These are phyloP conservation scores for Dicaeum eximium DNA, from an alignment of 2,113 vertebrate genomes.

Conservation along the genomic window DNA sequence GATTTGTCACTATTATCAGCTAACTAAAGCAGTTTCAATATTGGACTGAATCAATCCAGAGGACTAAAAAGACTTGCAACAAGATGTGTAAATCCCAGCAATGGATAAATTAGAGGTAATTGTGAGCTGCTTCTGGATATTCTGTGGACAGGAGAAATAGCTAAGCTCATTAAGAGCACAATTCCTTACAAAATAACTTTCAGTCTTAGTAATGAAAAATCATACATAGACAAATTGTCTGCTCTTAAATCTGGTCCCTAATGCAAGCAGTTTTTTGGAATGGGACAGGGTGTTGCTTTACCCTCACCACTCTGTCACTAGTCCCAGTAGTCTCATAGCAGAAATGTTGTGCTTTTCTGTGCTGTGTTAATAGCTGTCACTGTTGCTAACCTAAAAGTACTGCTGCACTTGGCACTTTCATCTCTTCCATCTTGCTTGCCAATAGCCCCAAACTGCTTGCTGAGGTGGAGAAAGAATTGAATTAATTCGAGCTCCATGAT, in stretches of 20 bases:
- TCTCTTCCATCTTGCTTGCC: background rate
- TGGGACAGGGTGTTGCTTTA: background rate
- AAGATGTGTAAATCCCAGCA: background rate
- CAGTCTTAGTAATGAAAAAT: background rate
- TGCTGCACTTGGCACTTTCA: background rate
- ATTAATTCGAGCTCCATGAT: background rate
- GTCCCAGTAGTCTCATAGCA: background rate
- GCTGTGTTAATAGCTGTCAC: background rate
- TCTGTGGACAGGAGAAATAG: background rate
- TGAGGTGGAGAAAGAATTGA: background rate
- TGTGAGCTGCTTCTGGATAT: background rate
- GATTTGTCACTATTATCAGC: background rate
- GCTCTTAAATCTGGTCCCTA: background rate
- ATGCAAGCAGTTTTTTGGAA: background rate
- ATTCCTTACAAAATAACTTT: background rate
- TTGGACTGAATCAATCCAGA: background rate
- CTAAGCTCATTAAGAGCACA: background rate
- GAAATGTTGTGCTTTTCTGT: background rate
- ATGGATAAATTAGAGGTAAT: background rate
- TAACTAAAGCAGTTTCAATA: background rate
- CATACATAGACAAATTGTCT: background rate
- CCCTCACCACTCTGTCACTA: background rate
- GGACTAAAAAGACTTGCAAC: background rate
- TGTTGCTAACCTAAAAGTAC: background rate
- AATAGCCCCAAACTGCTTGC: background rate